Percentiles rank a stretch among this genome's conserved stretches.
Conservation (phyloP, 2,113 vertebrate genomes). For the Gnathonemus longibarbis region DNA sequence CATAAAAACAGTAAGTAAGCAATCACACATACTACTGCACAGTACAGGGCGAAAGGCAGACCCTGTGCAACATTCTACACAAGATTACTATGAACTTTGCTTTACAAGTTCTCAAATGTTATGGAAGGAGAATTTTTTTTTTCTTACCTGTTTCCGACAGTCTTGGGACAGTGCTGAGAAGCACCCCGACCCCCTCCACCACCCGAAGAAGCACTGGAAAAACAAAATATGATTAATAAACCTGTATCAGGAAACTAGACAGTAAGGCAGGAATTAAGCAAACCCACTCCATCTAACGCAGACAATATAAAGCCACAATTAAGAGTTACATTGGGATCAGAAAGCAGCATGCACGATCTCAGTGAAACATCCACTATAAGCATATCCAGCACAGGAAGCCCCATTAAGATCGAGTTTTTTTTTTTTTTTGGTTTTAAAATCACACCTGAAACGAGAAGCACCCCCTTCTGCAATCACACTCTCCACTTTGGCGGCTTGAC, state of each 20-base stretch:
- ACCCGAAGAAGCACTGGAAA: slow-evolving; percentile 93
- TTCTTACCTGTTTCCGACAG: slow-evolving; percentile 91
- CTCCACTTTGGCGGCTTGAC: slow-evolving; percentile 99
- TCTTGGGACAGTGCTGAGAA: slow-evolving; percentile 99
- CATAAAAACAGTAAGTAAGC: slow-evolving; percentile 14
- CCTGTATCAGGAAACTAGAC: not conserved
- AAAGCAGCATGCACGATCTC: not conserved
- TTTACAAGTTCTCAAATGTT: not conserved
- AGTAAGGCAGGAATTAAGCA: not conserved
- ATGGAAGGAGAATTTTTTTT: not conserved
- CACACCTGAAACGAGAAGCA: slow-evolving; percentile 99
- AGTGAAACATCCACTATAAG: not conserved
- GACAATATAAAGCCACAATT: not conserved
- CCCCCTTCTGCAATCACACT: slow-evolving; percentile 99
- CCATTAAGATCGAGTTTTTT: not conserved
- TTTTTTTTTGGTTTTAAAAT: not conserved
- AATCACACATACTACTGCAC: not conserved
- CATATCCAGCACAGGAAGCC: not conserved
- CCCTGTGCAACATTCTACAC: not conserved
- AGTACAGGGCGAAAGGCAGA: not conserved
- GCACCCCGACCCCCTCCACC: slow-evolving; percentile 99
- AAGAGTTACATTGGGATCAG: not conserved
- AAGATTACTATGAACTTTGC: not conserved
- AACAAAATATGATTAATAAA: not conserved
- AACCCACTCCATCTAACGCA: not conserved